A percentile compares a stretch with the other conserved stretches of the same genome.
Evolutionary conservation across 2,888 invertebrate species (phyloP).

Genomic region (Mythimna vitellina): DNA sequence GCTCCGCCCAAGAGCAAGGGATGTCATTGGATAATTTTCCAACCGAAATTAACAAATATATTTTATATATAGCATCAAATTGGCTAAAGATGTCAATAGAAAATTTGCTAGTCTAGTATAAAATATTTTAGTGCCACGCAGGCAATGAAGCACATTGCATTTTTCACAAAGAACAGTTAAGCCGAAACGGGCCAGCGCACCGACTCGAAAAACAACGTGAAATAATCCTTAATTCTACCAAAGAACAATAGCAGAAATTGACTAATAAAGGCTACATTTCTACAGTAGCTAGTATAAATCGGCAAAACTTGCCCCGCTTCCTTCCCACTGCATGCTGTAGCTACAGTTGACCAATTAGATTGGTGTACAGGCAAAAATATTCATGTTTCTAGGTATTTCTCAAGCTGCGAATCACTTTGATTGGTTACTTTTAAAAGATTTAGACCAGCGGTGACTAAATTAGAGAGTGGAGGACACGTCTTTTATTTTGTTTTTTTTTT

Average conservation of each 20-base stretch:
- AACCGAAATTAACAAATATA: too few relatives aligned
- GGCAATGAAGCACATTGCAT: background rate
- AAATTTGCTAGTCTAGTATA: background rate
- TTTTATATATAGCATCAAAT: too few relatives aligned
- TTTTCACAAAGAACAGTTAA: conserved; percentile 8
- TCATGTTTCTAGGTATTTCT: background rate
- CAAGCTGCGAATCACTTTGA: too few relatives aligned
- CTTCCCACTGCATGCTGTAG: conserved; percentile 15
- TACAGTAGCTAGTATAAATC: conserved; percentile 38
- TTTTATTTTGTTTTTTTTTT: too few relatives aligned
- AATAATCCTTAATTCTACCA: conserved; percentile 29
- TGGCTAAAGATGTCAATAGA: too few relatives aligned
- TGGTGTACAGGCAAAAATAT: background rate
- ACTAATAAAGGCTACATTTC: conserved; percentile 53
- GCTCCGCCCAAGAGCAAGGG: too few relatives aligned
- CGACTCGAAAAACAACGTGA: conserved; percentile 3
- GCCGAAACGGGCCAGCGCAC: background rate
- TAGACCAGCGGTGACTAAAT: too few relatives aligned
- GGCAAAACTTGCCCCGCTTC: conserved; percentile 40
- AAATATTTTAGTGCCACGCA: background rate
- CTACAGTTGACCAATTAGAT: background rate
- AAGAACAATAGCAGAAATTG: conserved; percentile 29
- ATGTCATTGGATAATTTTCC: too few relatives aligned
- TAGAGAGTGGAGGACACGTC: too few relatives aligned
- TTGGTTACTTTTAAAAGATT: too few relatives aligned